These are phyloP conservation scores for Neelides folsomi DNA, from an alignment of 2,888 invertebrate genomes.

Conservation along the genomic window DNA sequence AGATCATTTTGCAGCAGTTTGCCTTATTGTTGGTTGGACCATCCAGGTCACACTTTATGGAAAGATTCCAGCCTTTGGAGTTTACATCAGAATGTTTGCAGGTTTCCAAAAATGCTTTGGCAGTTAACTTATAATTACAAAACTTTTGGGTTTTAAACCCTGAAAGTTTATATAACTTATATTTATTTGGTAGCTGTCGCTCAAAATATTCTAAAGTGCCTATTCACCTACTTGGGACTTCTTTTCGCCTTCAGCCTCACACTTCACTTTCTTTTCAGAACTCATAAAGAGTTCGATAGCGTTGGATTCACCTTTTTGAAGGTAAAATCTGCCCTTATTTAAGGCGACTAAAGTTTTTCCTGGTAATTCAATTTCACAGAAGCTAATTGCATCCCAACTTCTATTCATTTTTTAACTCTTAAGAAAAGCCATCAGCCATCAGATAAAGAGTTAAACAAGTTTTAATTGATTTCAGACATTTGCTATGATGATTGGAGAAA, in stretches of 20 bases:
- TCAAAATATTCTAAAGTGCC: constrained; percentile 32
- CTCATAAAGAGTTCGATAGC: constrained; percentile 33
- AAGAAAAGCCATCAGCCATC: not conserved
- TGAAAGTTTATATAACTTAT: too few species aligned
- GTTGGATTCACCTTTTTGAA: constrained; percentile 34
- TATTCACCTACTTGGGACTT: constrained; percentile 33
- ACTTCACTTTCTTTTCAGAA: constrained; percentile 33
- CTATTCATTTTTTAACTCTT: too few species aligned
- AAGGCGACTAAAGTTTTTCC: too few species aligned
- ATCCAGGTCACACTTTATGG: constrained; percentile 34
- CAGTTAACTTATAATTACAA: too few species aligned
- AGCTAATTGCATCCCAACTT: too few species aligned
- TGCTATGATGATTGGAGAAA: constrained; percentile 34
- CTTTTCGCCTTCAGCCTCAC: constrained; percentile 34
- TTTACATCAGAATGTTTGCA: constrained; percentile 30
- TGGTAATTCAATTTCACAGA: too few species aligned
- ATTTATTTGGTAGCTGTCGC: constrained; percentile 31
- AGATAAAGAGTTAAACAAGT: too few species aligned
- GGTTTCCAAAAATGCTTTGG: too few species aligned
- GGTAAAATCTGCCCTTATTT: constrained; percentile 13
- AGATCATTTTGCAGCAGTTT: constrained; percentile 34
- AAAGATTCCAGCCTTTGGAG: constrained; percentile 33
- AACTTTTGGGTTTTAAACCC: too few species aligned
- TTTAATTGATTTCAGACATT: constrained; percentile 24
- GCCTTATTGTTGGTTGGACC: constrained; percentile 34